phyloP scores from a whole-genome alignment of 2,888 invertebrate species.

The Ctenicera cuprea region DNA sequence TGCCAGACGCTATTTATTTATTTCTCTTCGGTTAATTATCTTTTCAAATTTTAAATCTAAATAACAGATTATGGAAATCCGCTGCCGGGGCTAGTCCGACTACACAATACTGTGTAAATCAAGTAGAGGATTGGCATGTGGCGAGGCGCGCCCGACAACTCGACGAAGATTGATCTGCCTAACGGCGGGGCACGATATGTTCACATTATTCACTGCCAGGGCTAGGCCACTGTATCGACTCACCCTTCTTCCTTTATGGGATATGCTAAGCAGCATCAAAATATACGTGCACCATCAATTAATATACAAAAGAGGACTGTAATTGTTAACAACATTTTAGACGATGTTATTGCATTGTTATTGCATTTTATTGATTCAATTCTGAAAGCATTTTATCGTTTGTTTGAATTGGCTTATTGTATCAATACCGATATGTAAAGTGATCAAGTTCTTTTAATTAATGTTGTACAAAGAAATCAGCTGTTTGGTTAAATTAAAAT shows the following conservation, averaged over 20 bases:
- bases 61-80: constrained; percentile 65
- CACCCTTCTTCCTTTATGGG: constrained; percentile 45
- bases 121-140: constrained; percentile 70
- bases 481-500: no score
- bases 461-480: no score
- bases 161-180: constrained; percentile 68
- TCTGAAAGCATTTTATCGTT: no score
- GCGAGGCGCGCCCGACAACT: constrained; percentile 66
- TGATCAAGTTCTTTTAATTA: no score
- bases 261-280: constrained; percentile 35
- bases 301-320: constrained; percentile 12
- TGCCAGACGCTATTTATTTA: constrained; percentile 54
- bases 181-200: constrained; percentile 67
- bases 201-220: constrained; percentile 68
- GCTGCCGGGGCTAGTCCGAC: constrained; percentile 58
- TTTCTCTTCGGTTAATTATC: constrained; percentile 53
- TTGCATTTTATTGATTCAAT: no score
- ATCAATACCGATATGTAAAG: no score
- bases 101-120: constrained; percentile 66
- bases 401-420: no score
- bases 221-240: constrained; percentile 56
- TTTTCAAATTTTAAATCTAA: constrained; percentile 59
- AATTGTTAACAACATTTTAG: not conserved
- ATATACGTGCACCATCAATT: constrained; percentile 24
- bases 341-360: no score